Conservation (phyloP, 2,888 invertebrate species). For the Xanthia togata region DNA sequence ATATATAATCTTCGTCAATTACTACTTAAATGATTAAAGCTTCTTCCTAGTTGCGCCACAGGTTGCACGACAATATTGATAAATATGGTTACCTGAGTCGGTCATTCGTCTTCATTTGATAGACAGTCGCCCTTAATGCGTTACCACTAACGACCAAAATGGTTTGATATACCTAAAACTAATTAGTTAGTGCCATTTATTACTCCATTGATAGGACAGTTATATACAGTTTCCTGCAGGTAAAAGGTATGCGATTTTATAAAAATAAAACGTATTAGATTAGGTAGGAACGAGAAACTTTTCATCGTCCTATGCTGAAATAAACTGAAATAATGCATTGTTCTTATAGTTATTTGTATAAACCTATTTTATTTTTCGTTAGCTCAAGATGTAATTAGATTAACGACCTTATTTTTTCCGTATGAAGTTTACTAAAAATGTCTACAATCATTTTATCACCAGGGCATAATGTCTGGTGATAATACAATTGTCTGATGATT, state of each 20-base stretch:
- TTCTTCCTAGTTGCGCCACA: slow-evolving; percentile 54
- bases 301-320: not conserved
- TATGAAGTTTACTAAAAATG: slow-evolving; percentile 11
- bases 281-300: not conserved
- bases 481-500: slow-evolving; percentile 31
- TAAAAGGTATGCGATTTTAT: not conserved
- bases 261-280: not conserved
- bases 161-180: slow-evolving; percentile 44
- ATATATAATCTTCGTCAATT: slow-evolving; percentile 48
- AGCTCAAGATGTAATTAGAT: not conserved
- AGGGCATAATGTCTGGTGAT: slow-evolving; percentile 23
- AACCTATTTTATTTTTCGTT: not conserved
- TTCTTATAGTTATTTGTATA: not conserved
- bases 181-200: slow-evolving; percentile 38
- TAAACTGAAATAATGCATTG: not conserved
- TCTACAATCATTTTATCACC: slow-evolving; percentile 27
- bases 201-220: slow-evolving; percentile 23
- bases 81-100: slow-evolving; percentile 54
- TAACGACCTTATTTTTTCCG: slow-evolving; percentile 25
- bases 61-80: slow-evolving; percentile 56
- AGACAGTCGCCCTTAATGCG: slow-evolving; percentile 63
- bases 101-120: slow-evolving; percentile 61
- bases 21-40: slow-evolving; percentile 52
- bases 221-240: slow-evolving; percentile 27
- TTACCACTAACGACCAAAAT: slow-evolving; percentile 50